Evolutionary conservation across 2,888 invertebrate species (phyloP).

Genomic region (Pristionchus mayeri): DNA sequence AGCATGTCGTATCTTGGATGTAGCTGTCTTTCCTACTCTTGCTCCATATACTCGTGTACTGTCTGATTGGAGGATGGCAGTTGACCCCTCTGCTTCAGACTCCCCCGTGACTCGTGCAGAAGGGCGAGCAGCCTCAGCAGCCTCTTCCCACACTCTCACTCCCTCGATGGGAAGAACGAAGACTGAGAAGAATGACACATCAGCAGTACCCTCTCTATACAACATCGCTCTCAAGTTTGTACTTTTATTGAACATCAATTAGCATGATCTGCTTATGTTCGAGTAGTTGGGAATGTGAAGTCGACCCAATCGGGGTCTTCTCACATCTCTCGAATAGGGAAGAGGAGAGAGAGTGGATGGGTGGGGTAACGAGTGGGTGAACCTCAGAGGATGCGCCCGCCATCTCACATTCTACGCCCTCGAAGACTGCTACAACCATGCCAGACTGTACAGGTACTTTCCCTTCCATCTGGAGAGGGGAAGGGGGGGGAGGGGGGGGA

Average conservation of each 20-base stretch:
- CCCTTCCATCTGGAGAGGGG: too few species aligned
- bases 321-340: too few species aligned
- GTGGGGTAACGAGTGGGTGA: too few species aligned
- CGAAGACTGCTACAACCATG: conserved; percentile 20
- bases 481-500: too few species aligned
- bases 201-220: neutral
- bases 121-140: neutral
- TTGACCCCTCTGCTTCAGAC: neutral
- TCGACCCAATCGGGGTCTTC: too few species aligned
- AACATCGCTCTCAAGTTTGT: neutral
- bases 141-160: conserved; percentile 23
- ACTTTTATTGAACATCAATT: too few species aligned
- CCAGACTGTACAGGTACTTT: conserved; percentile 10
- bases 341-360: too few species aligned
- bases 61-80: neutral
- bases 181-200: neutral
- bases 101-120: neutral
- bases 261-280: too few species aligned
- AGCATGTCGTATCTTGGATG: too few species aligned
- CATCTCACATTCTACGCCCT: conserved; percentile 34
- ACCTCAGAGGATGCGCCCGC: conserved; percentile 44
- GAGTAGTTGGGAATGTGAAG: too few species aligned
- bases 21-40: too few species aligned
- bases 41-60: neutral
- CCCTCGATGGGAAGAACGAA: neutral